Conservation (phyloP, 2,797 vertebrate species). For the Acomys russatus region DNA sequence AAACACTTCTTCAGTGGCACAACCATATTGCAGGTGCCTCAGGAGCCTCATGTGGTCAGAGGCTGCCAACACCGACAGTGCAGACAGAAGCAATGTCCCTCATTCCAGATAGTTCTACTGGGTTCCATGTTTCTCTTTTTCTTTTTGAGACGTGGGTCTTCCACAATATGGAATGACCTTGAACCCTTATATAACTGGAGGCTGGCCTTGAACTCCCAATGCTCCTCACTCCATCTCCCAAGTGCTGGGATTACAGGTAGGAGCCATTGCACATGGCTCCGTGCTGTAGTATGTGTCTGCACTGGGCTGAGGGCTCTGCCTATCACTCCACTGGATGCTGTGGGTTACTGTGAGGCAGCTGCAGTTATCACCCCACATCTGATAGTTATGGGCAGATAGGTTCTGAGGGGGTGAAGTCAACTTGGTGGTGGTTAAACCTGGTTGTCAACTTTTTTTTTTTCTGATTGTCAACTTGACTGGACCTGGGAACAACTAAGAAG, state of each 20-base stretch:
- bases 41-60: neutral
- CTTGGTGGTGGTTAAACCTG: neutral
- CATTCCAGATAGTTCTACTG: neutral
- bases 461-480: neutral
- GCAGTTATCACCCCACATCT: rapidly evolving
- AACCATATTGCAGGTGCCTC: neutral
- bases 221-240: neutral
- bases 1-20: neutral
- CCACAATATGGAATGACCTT: neutral
- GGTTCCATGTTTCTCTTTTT: neutral
- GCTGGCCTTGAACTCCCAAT: neutral
- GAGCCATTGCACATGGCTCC: neutral
- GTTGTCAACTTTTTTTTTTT: neutral
- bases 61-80: rapidly evolving
- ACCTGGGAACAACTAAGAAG: neutral
- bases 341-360: neutral
- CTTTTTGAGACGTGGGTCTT: neutral
- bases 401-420: neutral
- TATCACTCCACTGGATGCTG: rapidly evolving
- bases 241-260: neutral
- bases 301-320: neutral
- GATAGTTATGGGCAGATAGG: neutral
- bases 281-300: neutral
- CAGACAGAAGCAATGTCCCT: neutral
- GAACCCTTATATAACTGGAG: neutral